Base-by-base conservation (phyloP, 2,797 vertebrate genomes). In the Gymnodraco acuticeps region DNA sequence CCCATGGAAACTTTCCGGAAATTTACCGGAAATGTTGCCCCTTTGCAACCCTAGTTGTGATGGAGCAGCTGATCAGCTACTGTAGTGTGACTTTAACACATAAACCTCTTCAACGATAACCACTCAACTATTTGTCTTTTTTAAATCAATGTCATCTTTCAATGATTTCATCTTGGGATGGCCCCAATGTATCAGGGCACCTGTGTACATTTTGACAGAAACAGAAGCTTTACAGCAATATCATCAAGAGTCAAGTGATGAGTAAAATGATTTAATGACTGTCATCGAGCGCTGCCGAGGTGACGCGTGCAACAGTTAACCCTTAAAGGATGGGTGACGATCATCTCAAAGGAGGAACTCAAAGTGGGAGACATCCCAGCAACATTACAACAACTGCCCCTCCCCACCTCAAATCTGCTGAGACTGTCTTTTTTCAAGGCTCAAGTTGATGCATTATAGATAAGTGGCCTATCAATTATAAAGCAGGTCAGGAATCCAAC, bases 401-500 rank as follows among this genome's bases (percentile, higher is more conserved):
- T 46, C 66, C 66, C 46, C 66, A 78, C 51, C 64, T 82, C 27
- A 82, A 85, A 88, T 76, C 82, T 89, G 85, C 90, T 89, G 86
- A 89, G 79, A 84, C 60, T 46, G 60, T 72, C 14, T 54, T 78
- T 84, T 65, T 61, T 74, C 55, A 55, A 75, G 67, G 43, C 79
- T 85, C 73, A 72, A 84, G 61, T 61, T 77, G 77, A 80, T 93
- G 87, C 83, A 93, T 93, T 91, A 93, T 89, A 78, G 73, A 93
- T 89, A 79, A 67, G 75, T 72, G 75, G 70, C 61, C 64, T 71
- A 92, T 93, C 83, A 90, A 92, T 93, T 91, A 93, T 92, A 81
- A 85, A 93, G 80, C 33, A 87, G 79, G 81, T 86, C 74, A 89
- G 73, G 80, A 90, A 84, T 83, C 74, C 72, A 82, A 77, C 75